These are phyloP conservation scores for Pelodiscus sinensis DNA, from an alignment of 2,113 vertebrate species.

Conservation along the genomic window DNA sequence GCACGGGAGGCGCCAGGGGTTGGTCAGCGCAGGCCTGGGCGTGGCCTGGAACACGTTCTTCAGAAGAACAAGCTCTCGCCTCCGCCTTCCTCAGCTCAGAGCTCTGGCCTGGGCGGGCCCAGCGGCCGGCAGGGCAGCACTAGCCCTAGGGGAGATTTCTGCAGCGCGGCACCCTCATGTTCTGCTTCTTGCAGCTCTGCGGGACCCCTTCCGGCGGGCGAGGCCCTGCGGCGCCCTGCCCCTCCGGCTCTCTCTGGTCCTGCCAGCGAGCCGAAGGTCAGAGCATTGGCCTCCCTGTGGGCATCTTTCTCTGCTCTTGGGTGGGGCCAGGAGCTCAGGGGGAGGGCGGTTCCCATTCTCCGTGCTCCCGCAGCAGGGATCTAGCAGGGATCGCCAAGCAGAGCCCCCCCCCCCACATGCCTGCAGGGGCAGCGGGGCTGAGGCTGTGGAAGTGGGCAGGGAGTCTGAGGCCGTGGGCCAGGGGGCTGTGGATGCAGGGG, in stretches of 20 bases:
- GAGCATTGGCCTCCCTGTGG: no score
- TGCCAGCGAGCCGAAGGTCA: conserved; percentile 9
- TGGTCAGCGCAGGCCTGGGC: no score
- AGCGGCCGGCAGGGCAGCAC: neutral
- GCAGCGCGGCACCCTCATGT: neutral
- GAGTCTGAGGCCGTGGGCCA: no score
- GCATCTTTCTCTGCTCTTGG: neutral
- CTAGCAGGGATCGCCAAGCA: neutral
- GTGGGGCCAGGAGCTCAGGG: neutral
- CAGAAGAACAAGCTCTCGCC: neutral
- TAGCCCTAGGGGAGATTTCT: neutral
- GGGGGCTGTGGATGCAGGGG: no score
- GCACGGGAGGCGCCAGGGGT: no score
- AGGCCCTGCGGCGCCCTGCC: neutral
- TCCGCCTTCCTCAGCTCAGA: neutral
- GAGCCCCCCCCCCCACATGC: neutral
- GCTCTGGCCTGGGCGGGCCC: neutral
- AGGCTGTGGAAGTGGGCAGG: no score
- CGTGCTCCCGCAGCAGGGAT: neutral
- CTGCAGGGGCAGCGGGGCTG: no score
- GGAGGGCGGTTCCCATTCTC: neutral
- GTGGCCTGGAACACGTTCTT: no score
- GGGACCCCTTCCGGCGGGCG: neutral
- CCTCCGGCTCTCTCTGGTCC: neutral
- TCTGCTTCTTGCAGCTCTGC: neutral